Conservation (phyloP, 2,797 vertebrate species). For the Sparidentex hasta region DNA sequence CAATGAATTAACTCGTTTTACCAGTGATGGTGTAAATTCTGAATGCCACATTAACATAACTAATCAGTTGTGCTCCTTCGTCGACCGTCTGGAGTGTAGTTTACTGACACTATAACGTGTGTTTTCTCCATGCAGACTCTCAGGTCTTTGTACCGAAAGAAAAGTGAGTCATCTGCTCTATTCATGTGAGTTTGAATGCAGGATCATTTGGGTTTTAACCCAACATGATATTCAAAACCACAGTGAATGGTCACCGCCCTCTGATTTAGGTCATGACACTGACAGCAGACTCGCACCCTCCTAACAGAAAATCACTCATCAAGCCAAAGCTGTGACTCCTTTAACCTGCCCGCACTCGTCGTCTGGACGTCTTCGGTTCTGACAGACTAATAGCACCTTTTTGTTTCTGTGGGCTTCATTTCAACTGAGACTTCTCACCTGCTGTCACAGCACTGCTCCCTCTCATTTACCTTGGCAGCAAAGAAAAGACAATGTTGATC, state of each 20-base stretch:
- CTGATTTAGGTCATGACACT: not conserved
- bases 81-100: not conserved
- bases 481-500: not conserved
- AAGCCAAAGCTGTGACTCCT: not conserved
- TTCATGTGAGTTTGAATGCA: too few relatives aligned
- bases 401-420: constrained; percentile 29
- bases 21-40: constrained; percentile 1
- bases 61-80: not conserved
- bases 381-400: constrained; percentile 34
- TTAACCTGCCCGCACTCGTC: constrained; percentile 10
- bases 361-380: not conserved
- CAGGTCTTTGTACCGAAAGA: not conserved
- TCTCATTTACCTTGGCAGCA: constrained; percentile 2
- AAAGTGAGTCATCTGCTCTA: not conserved
- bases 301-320: constrained; percentile 11
- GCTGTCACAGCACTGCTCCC: not conserved
- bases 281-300: not conserved
- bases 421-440: constrained; percentile 12
- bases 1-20: constrained; percentile 17
- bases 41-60: not conserved
- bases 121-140: not conserved
- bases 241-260: not conserved
- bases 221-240: too few relatives aligned
- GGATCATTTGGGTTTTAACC: too few relatives aligned
- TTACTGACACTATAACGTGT: not conserved